A percentile compares a stretch with the other conserved stretches of the same genome.
Evolutionary conservation across 2,797 vertebrate genomes (phyloP).

Genomic region (Sebastes steindachneri): DNA sequence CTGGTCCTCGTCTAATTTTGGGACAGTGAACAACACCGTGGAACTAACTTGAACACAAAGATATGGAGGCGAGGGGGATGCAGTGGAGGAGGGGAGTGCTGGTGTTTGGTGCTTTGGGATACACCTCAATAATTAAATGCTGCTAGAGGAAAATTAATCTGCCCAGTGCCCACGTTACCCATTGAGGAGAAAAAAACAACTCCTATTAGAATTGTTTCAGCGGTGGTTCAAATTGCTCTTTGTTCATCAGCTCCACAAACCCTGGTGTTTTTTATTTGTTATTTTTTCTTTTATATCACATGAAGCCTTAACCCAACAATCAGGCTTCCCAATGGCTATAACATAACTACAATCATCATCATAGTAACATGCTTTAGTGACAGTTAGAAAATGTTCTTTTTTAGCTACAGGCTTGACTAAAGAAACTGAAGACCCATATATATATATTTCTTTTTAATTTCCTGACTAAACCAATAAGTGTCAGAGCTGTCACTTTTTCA

Average conservation of each 20-base stretch:
- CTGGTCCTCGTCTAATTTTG: not conserved
- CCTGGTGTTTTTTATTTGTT: not conserved
- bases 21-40: not conserved
- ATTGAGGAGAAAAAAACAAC: not conserved
- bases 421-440: not conserved
- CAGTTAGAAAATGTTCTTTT: not conserved
- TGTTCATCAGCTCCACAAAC: not conserved
- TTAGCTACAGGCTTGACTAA: not conserved
- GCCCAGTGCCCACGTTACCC: not conserved
- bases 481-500: not conserved
- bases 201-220: not conserved
- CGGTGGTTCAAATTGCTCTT: not conserved
- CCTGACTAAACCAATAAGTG: not conserved
- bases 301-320: not conserved
- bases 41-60: not conserved
- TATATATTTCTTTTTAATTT: not conserved
- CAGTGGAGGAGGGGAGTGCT: not conserved
- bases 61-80: not conserved
- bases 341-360: not conserved
- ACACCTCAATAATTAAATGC: constrained; percentile 31
- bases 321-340: not conserved
- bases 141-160: constrained; percentile 36
- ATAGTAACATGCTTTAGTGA: not conserved
- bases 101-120: constrained; percentile 25
- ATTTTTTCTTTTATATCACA: not conserved